These are phyloP conservation scores for Mastacembelus armatus DNA, from an alignment of 2,797 vertebrate genomes.

Conservation along the genomic window DNA sequence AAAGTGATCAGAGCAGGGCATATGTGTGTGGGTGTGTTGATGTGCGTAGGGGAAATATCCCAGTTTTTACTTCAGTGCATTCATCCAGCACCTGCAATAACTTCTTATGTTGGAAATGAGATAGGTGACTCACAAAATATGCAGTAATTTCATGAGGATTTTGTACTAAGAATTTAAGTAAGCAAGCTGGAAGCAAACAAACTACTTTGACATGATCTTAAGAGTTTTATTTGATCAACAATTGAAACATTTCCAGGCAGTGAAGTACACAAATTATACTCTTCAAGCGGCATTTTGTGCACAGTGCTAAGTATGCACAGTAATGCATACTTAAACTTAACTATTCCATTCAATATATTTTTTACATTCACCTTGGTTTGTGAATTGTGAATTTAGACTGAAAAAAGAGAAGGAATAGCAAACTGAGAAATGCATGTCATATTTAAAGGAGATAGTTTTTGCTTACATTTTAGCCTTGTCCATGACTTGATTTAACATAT, in stretches of 20 bases:
- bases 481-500: slow-evolving; percentile 14
- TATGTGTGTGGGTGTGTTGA: slow-evolving; percentile 73
- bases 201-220: slow-evolving; percentile 21
- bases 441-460: too few relatives aligned
- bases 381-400: not conserved
- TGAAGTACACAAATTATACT: slow-evolving; percentile 21
- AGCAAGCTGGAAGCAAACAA: slow-evolving; percentile 43
- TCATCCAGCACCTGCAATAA: slow-evolving; percentile 75
- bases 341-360: not conserved
- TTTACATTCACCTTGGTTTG: not conserved
- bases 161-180: slow-evolving; percentile 31
- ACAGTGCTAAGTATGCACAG: too few relatives aligned
- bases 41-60: slow-evolving; percentile 65
- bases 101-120: slow-evolving; percentile 57
- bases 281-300: slow-evolving; percentile 8
- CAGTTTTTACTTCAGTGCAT: slow-evolving; percentile 70
- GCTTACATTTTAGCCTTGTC: not conserved
- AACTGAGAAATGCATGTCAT: too few relatives aligned
- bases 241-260: slow-evolving; percentile 19
- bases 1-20: slow-evolving; percentile 74
- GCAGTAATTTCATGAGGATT: slow-evolving; percentile 55
- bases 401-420: not conserved
- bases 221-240: slow-evolving; percentile 33
- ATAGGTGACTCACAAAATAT: slow-evolving; percentile 61
- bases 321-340: not conserved